Evolutionary conservation across 2,113 vertebrate genomes (phyloP).

Genomic region (Telmatochromis brichardi): DNA sequence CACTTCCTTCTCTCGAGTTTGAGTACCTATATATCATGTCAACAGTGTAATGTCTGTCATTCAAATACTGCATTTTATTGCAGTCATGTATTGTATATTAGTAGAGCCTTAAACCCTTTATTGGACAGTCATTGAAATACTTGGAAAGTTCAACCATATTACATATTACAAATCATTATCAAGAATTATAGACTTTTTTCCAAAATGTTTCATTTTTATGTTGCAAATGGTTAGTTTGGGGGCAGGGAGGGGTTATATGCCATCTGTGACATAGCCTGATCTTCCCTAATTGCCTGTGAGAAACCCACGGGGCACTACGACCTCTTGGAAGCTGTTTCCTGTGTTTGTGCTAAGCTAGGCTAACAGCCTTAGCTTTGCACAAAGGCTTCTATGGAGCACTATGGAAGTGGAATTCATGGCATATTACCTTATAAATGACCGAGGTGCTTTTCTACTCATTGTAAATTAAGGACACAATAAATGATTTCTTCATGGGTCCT

Average conservation of each 20-base stretch:
- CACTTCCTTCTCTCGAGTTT: conserved; percentile 10
- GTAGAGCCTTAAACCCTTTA: not conserved
- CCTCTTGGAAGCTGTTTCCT: not conserved
- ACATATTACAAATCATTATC: not conserved
- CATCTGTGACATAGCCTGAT: not conserved
- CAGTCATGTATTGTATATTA: not conserved
- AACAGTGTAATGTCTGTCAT: not conserved
- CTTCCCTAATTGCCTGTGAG: not conserved
- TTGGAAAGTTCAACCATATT: not conserved
- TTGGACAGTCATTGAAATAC: not conserved
- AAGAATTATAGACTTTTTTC: not conserved
- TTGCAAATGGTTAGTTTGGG: not conserved
- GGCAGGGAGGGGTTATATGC: not conserved
- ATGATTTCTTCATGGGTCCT: not conserved
- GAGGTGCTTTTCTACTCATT: not conserved
- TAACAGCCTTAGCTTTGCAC: not conserved
- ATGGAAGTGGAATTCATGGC: not conserved
- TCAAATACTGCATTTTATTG: not conserved
- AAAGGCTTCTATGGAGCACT: not conserved
- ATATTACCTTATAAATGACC: not conserved
- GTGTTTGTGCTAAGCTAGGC: not conserved
- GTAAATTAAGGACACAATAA: not conserved
- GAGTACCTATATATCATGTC: conserved; percentile 11
- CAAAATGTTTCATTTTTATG: not conserved
- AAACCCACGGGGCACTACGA: not conserved